Percentiles rank a stretch among this genome's conserved stretches.
These are phyloP conservation scores for Aplodontia rufa DNA, from an alignment of 2,113 vertebrate species.

Conservation along the genomic window DNA sequence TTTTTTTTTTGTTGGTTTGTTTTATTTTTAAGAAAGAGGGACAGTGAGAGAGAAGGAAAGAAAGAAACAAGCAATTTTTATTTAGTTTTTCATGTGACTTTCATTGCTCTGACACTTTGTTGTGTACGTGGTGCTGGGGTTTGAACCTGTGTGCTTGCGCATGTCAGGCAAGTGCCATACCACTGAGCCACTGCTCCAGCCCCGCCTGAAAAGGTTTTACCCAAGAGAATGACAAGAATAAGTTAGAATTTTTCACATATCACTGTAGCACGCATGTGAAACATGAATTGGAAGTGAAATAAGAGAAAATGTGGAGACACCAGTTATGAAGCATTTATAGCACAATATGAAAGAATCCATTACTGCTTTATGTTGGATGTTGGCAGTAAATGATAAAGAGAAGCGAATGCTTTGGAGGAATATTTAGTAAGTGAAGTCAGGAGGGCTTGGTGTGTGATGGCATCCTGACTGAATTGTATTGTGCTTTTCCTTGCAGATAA, in stretches of 20 bases:
- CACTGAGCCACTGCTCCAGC: no score
- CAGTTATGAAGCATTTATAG: not conserved
- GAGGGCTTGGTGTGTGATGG: not conserved
- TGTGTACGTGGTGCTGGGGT: no score
- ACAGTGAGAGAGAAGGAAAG: no score
- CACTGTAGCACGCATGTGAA: not conserved
- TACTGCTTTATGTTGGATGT: not conserved
- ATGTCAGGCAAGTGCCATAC: no score
- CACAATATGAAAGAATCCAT: not conserved
- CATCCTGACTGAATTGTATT: not conserved
- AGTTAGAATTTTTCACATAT: not conserved
- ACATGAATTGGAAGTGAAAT: not conserved
- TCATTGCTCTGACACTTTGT: no score
- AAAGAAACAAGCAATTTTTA: no score
- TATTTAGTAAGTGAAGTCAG: not conserved
- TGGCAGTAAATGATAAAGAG: not conserved
- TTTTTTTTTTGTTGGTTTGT: no score
- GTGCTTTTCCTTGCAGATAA: not conserved
- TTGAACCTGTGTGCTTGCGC: no score
- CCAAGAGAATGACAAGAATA: not conserved
- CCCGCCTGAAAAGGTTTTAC: not conserved
- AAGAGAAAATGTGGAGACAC: not conserved
- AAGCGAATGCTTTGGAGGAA: not conserved
- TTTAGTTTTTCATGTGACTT: no score
- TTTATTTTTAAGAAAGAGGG: no score